Percentiles rank a stretch among this genome's conserved stretches.
phyloP scores from a whole-genome alignment of 2,797 vertebrate species.

The Australoheros facetus region DNA sequence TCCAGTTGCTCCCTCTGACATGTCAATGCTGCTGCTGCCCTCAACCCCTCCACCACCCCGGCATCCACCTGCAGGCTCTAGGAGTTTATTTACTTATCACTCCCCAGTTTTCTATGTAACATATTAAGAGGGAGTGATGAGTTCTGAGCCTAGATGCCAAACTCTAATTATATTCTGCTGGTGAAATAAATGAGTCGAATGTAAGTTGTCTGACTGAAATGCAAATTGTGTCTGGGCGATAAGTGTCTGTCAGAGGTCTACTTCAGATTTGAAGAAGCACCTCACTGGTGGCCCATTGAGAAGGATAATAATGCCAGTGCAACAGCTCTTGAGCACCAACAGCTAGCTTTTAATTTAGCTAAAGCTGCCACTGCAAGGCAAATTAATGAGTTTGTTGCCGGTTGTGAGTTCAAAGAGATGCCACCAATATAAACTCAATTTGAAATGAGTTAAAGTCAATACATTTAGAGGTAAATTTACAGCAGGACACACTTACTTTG shows the following conservation, averaged over 20 bases:
- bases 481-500: not conserved
- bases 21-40: not conserved
- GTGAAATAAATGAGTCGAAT: not conserved
- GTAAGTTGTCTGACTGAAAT: not conserved
- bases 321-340: not conserved
- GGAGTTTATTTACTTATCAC: not conserved
- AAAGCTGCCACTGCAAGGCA: not conserved
- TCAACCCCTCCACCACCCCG: not conserved
- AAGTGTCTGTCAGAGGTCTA: not conserved
- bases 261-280: slow-evolving; percentile 6
- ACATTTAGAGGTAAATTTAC: not conserved
- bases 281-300: slow-evolving; percentile 1
- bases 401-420: not conserved
- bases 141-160: not conserved
- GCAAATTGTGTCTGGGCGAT: not conserved
- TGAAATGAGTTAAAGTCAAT: not conserved
- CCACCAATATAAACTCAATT: not conserved
- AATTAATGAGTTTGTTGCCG: not conserved
- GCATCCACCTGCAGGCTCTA: not conserved
- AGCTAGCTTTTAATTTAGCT: not conserved
- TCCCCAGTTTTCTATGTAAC: not conserved
- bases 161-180: slow-evolving; percentile 2
- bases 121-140: not conserved
- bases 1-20: too few relatives aligned
- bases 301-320: not conserved